Base-by-base conservation (phyloP, 2,888 invertebrate genomes). In the Lycocerus yunnanus region DNA sequence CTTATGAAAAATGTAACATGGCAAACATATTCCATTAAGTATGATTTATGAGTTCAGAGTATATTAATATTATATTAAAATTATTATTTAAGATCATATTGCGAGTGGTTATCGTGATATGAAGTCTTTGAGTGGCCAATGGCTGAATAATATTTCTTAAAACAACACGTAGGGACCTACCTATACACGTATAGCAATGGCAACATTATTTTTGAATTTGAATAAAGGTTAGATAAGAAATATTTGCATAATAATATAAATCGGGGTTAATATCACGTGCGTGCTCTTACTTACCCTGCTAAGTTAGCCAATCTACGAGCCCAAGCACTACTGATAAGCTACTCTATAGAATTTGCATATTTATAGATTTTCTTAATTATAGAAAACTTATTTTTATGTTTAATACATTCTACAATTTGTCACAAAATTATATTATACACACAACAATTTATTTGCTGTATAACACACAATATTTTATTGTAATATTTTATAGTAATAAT, bases 191-290 rank as follows among this genome's bases (percentile, higher is more conserved):
- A 82, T 79, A 82, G 83, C 83, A 84, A 85, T 86, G 84, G 85
- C 85, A 86, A 85, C 85, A 85, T 86, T 86, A 86, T 86, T 86
- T 85, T 82, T 82, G 84, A 86, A 87, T 87, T 86, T 87, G 86
- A 86, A 87, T 86, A 86, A 85, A 82, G 84, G 83, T 80, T 79
- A 81, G 86, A 86, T 86, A 86, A 86, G 86, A 78, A 65, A 24
- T 76, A 87, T 87, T 87, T 87, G 84, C 87, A 88, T 87, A 87
- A 87, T 86, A 87, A 86, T 87, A 87, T 87, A 87, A 87, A 87
- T 87, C 86, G 87, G 86, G 86, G 87, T 86, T 87, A 87, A 87
- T 87, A 86, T 85, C 84, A 85, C 85, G 86, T 87, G 87, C 87
- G 87, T 85, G 86, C 85, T 83, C 83, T 80, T 81, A 43, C 43